phyloP scores from a whole-genome alignment of 35 echinoderm and acorn worm species.

The Apostichopus californicus region DNA sequence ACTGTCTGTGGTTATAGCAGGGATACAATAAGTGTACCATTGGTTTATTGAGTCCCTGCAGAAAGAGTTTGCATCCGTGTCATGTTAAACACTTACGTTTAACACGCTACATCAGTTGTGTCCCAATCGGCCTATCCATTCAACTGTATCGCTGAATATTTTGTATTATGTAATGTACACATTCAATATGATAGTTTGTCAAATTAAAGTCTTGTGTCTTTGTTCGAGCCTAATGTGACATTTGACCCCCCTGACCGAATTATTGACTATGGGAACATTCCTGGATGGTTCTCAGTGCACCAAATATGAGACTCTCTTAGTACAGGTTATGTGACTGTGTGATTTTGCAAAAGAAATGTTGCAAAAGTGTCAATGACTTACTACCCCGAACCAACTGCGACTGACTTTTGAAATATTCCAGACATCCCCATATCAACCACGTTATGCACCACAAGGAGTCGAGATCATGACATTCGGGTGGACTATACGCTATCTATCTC shows the following conservation, averaged over 20 bases:
- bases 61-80: too few species aligned
- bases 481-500: too few species aligned
- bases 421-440: neutral
- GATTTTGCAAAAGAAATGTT: neutral
- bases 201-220: neutral
- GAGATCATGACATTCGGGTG: too few species aligned
- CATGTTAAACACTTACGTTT: too few species aligned
- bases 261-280: neutral
- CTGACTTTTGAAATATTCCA: neutral
- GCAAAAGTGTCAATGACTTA: neutral
- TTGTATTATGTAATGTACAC: too few species aligned
- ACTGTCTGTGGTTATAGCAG: too few species aligned
- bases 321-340: neutral
- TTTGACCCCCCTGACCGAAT: neutral
- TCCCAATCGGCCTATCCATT: too few species aligned
- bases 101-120: too few species aligned
- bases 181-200: neutral
- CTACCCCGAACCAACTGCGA: neutral
- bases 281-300: neutral
- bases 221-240: neutral
- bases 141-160: too few species aligned
- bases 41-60: too few species aligned
- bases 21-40: too few species aligned
- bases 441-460: too few species aligned
- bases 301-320: neutral